Evolutionary conservation across 1,140 invertebrate species (phyloP).

Genomic region (Antheraea pernyi): DNA sequence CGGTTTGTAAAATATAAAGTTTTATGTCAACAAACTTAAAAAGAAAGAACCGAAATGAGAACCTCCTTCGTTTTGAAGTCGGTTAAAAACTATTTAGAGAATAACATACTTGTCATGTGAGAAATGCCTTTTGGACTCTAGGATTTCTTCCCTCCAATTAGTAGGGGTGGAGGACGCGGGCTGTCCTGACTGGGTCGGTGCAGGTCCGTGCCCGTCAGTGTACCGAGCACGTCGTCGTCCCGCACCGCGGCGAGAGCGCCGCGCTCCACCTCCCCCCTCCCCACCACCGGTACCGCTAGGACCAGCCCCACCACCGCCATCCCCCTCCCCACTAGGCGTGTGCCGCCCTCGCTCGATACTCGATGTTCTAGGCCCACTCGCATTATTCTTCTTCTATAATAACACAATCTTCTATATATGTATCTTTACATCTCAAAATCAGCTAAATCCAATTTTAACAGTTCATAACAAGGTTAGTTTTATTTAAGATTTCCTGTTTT

Average conservation of each 20-base stretch:
- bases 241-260: slow-evolving; percentile 22
- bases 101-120: slow-evolving; percentile 40
- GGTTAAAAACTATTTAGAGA: too few species aligned
- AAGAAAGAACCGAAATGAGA: too few species aligned
- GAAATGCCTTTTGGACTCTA: slow-evolving; percentile 61
- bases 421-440: too few species aligned
- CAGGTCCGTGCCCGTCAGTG: slow-evolving; percentile 17
- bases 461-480: too few species aligned
- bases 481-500: too few species aligned
- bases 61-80: too few species aligned
- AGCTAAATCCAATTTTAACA: too few species aligned
- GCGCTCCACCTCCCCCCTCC: slow-evolving; percentile 17
- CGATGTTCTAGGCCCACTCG: slow-evolving; percentile 36
- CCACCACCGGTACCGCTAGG: slow-evolving; percentile 20
- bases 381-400: slow-evolving; percentile 45
- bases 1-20: too few species aligned
- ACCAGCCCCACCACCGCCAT: slow-evolving; percentile 19
- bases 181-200: slow-evolving; percentile 26
- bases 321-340: slow-evolving; percentile 31
- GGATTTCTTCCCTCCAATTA: slow-evolving; percentile 67
- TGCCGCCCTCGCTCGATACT: slow-evolving; percentile 48
- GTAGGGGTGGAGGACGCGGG: slow-evolving; percentile 23
- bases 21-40: too few species aligned
- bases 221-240: slow-evolving; percentile 34
- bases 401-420: not conserved